Conservation (phyloP, 1,140 invertebrate species). For the Phortica variegata region DNA sequence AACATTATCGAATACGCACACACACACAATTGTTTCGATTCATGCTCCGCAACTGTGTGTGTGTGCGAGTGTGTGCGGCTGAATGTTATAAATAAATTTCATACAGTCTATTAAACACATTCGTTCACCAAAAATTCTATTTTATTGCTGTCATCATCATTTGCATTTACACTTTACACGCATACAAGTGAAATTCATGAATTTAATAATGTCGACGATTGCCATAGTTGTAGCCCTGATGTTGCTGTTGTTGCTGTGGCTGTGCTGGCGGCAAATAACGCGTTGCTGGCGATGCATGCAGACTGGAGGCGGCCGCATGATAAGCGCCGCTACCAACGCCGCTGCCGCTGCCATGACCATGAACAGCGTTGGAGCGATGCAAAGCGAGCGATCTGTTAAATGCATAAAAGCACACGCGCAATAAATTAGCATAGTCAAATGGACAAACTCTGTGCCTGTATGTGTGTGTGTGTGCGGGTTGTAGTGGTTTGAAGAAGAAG, state of each 20-base stretch:
- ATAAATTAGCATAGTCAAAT: too few species aligned
- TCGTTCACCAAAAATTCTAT: too few species aligned
- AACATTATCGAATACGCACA: too few species aligned
- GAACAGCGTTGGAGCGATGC: not conserved
- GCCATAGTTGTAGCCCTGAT: slow-evolving; percentile 20
- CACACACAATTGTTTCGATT: too few species aligned
- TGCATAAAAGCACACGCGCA: too few species aligned
- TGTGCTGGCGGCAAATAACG: slow-evolving; percentile 31
- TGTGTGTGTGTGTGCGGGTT: too few species aligned
- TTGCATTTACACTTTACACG: not conserved
- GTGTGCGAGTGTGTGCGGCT: too few species aligned
- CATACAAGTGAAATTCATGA: not conserved
- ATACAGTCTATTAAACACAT: not conserved
- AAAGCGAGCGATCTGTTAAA: too few species aligned
- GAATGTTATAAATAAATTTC: not conserved
- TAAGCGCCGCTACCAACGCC: slow-evolving; percentile 28
- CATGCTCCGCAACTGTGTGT: too few species aligned
- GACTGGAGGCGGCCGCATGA: slow-evolving; percentile 22
- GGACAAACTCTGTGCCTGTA: too few species aligned
- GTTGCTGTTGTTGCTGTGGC: too few species aligned
- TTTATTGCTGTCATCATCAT: not conserved
- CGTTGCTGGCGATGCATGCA: slow-evolving; percentile 15
- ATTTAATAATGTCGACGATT: slow-evolving; percentile 38
- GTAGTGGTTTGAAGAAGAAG: too few species aligned
- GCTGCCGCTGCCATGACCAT: slow-evolving; percentile 3